Evolutionary conservation across 2,797 vertebrate genomes (phyloP).

Genomic region (Holocentrus rufus): DNA sequence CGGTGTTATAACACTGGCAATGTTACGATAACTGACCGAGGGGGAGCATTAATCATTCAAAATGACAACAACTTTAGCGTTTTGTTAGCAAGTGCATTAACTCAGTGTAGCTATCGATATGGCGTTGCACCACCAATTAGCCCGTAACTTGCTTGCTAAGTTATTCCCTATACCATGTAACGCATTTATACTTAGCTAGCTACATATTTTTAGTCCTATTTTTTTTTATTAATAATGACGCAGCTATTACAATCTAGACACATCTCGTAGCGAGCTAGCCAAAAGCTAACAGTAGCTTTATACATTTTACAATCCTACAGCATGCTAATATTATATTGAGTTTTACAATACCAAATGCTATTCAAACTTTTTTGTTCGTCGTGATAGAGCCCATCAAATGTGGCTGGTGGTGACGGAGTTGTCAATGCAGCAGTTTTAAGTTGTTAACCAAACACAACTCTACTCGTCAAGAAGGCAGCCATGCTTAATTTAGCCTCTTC

Average conservation of each 20-base stretch:
- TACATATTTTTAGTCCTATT: no score
- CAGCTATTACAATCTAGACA: not conserved
- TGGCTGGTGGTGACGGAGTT: not conserved
- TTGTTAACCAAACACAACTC: not conserved
- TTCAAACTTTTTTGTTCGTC: not conserved
- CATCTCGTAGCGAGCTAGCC: slow-evolving; percentile 32
- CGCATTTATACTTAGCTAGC: no score
- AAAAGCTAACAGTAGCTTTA: slow-evolving; percentile 52
- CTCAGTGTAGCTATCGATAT: not conserved
- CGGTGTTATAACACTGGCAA: not conserved
- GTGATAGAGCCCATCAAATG: accelerated
- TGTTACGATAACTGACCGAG: no score
- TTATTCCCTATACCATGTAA: accelerated
- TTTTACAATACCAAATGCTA: not conserved
- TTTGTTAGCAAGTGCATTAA: not conserved
- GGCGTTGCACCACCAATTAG: not conserved
- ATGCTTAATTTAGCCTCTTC: not conserved
- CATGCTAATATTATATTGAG: not conserved
- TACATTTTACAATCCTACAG: not conserved
- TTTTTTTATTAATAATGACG: not conserved
- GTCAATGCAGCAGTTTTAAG: not conserved
- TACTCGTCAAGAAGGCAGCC: not conserved
- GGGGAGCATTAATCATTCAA: no score
- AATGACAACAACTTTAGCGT: not conserved
- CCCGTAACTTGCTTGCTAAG: accelerated